These are phyloP conservation scores for Phengaris arion DNA, from an alignment of 2,888 invertebrate genomes.

Conservation along the genomic window DNA sequence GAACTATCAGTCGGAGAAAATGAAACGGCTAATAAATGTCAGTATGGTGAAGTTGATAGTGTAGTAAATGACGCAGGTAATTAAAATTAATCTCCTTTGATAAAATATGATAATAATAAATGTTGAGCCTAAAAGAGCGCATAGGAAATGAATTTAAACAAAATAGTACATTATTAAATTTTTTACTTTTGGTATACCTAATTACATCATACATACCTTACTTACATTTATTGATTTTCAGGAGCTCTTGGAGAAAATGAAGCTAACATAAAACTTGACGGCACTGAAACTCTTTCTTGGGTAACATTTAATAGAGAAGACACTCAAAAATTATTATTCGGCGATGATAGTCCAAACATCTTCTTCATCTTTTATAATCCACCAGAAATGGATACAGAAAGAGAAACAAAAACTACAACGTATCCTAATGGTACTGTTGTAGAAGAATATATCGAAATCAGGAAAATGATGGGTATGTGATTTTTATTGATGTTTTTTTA, in stretches of 20 bases:
- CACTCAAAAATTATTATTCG: constrained; percentile 42
- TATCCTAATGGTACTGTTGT: constrained; percentile 55
- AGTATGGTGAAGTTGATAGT: not conserved
- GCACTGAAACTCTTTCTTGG: not conserved
- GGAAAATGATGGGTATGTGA: constrained; percentile 29
- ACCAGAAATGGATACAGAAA: constrained; percentile 44
- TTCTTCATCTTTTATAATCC: constrained; percentile 16
- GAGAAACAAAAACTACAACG: constrained; percentile 47
- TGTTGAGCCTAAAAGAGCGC: too few relatives aligned
- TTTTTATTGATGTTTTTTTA: too few relatives aligned
- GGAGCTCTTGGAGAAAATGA: not conserved
- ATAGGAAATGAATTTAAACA: too few relatives aligned
- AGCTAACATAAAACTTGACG: constrained; percentile 46
- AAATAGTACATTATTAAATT: too few relatives aligned
- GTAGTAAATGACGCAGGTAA: not conserved
- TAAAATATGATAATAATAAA: too few relatives aligned
- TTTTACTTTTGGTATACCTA: too few relatives aligned
- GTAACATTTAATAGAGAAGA: constrained; percentile 38
- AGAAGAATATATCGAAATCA: constrained; percentile 47
- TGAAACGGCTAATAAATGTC: not conserved
- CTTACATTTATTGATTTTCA: too few relatives aligned
- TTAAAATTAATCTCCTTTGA: not conserved
- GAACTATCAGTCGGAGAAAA: not conserved
- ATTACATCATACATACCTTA: too few relatives aligned
- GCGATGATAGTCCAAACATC: not conserved